Evolutionary conservation across 2,113 vertebrate genomes (phyloP), one percentile per base, ranked within the genome.

Genomic region (Nanger granti): DNA sequence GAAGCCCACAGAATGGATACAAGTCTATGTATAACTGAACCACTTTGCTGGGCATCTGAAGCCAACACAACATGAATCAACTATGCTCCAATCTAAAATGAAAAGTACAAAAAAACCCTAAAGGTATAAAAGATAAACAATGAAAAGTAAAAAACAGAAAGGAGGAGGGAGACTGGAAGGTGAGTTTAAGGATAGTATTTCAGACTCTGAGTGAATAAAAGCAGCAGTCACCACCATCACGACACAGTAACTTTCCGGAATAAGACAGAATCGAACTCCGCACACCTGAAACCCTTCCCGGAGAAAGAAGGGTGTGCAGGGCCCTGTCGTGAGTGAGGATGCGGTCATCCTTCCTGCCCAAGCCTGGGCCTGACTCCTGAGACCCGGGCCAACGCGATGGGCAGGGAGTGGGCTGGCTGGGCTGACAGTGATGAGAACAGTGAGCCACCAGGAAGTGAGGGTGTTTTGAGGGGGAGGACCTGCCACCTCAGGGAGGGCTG

Each of bases 351-450:
- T 64, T 55, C 28, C 91, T 22, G 5, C 54, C 44, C 15, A 26
- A 34, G 41, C 52, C 60, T 52, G 83, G 54, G 9, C 41, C 49
- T 92, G 26, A 34, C 28, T 87, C 52, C 57, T 24, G 87, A 47
- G 29, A 44, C 6, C 4, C 2, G 2, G 64, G 64, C n/a, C 20
- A 2, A 11, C 0, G 0, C 7, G 28, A 52, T 26, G 20, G 83
- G 8, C 17, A 18, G 37, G 55, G 29, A 41, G 7, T 12, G 8
- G 55, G 4, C 29, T 14, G 11, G 34, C n/a, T 52, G 28, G 11
- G 11, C 29, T 34, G 87, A 55, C 18, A 29, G 15, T 12, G 37
- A 54, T 31, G 87, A 54, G 41, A 64, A 62, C 2, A 20, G 14
- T 49, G 64, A 88, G 22, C 7, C 26, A 18, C 22, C 4, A 47